Evolutionary conservation across 2,113 vertebrate genomes (phyloP).

Genomic region (Pagrus major): DNA sequence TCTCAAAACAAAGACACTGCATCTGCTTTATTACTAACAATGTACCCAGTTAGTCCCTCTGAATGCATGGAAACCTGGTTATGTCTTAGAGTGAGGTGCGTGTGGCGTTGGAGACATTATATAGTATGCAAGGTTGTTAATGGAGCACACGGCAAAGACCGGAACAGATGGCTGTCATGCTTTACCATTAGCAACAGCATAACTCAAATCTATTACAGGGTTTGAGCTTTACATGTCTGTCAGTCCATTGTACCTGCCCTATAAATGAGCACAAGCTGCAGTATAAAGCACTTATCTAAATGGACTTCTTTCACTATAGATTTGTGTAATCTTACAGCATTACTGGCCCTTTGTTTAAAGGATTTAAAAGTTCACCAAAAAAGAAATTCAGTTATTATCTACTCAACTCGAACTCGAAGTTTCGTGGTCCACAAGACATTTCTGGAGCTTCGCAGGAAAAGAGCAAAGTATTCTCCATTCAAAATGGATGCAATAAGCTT

Average conservation of each 20-base stretch:
- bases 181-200: background rate
- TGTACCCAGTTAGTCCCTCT: background rate
- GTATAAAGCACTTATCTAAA: background rate
- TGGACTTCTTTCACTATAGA: background rate
- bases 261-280: background rate
- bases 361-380: no score
- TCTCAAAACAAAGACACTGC: constrained; percentile 5
- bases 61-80: background rate
- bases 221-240: background rate
- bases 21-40: constrained; percentile 14
- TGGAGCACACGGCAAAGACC: background rate
- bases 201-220: background rate
- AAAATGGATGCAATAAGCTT: background rate
- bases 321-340: background rate
- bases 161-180: background rate
- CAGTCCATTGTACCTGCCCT: background rate
- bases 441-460: no score
- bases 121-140: background rate
- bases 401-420: no score
- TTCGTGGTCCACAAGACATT: no score
- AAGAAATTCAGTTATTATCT: no score
- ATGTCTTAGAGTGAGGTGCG: background rate
- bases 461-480: no score
- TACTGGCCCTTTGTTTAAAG: background rate
- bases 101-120: background rate